These are phyloP conservation scores for Manis crassicaudata DNA, from an alignment of 2,797 vertebrate genomes.

Conservation along the genomic window DNA sequence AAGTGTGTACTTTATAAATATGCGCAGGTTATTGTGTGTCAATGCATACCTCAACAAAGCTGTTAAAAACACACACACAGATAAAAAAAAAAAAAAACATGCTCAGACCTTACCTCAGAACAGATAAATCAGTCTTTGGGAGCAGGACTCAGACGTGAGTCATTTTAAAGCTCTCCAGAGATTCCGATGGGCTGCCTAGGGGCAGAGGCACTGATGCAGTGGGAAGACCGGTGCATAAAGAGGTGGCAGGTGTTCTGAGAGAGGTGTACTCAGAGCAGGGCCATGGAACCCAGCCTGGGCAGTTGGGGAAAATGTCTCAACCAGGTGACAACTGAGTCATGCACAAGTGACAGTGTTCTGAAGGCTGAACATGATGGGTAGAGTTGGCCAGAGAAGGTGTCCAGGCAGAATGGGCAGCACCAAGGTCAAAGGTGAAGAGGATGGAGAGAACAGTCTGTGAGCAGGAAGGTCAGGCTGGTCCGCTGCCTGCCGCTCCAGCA, in stretches of 20 bases:
- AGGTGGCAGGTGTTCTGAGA: too few relatives aligned
- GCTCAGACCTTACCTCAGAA: neutral
- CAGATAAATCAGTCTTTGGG: neutral
- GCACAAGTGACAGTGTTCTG: neutral
- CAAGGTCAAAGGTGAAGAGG: neutral
- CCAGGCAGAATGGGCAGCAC: neutral
- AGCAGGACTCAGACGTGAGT: neutral
- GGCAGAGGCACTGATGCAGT: fast-evolving
- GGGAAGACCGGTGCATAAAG: neutral
- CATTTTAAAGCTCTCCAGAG: neutral
- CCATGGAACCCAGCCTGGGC: neutral
- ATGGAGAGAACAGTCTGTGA: neutral
- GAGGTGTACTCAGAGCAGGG: neutral
- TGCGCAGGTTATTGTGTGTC: neutral
- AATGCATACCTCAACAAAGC: neutral
- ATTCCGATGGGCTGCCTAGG: neutral
- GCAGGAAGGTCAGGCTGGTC: neutral
- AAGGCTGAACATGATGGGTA: neutral
- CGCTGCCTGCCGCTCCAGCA: fast-evolving
- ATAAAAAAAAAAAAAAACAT: neutral
- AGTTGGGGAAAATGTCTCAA: neutral
- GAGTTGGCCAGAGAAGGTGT: neutral
- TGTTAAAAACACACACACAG: neutral
- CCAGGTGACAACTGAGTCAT: neutral
- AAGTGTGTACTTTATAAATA: neutral